Percentiles rank a stretch among this genome's conserved stretches.
These are phyloP conservation scores for Willowsia nigromaculata DNA, from an alignment of 2,888 invertebrate genomes.

Conservation along the genomic window DNA sequence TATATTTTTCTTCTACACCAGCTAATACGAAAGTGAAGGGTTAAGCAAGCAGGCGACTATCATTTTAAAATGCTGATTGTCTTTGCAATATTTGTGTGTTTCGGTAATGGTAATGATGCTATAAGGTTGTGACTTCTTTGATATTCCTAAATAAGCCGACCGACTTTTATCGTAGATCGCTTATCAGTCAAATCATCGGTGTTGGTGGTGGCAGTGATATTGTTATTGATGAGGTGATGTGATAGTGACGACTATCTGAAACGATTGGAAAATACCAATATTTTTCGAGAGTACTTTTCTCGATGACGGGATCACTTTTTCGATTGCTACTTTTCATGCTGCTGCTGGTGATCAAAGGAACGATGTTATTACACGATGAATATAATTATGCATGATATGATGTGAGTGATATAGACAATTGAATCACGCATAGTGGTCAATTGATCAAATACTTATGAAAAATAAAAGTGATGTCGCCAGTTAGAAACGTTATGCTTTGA, in stretches of 20 bases:
- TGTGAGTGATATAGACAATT: neutral
- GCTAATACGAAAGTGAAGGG: conserved; percentile 41
- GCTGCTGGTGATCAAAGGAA: neutral
- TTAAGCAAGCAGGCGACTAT: conserved; percentile 34
- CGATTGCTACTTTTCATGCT: neutral
- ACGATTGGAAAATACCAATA: neutral
- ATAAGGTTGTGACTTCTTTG: conserved; percentile 4
- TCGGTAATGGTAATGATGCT: conserved; percentile 5
- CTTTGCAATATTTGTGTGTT: conserved; percentile 1
- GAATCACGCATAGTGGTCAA: neutral
- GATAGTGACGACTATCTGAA: neutral
- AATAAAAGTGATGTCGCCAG: conserved; percentile 1
- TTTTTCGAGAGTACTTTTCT: neutral
- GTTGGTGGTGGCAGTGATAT: conserved; percentile 8
- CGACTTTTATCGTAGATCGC: neutral
- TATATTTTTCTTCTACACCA: neutral
- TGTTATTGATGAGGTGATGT: conserved; percentile 28
- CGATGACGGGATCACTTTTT: neutral
- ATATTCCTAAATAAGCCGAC: neutral
- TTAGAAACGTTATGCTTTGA: neutral
- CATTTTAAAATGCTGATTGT: conserved; percentile 48
- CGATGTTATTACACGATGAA: too few species aligned
- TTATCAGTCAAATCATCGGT: conserved; percentile 17
- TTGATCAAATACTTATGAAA: conserved; percentile 2
- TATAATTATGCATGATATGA: neutral